A percentile compares a stretch with the other conserved stretches of the same genome.
Evolutionary conservation across 2,888 invertebrate species (phyloP).

Genomic region (Palloptera scutellata): DNA sequence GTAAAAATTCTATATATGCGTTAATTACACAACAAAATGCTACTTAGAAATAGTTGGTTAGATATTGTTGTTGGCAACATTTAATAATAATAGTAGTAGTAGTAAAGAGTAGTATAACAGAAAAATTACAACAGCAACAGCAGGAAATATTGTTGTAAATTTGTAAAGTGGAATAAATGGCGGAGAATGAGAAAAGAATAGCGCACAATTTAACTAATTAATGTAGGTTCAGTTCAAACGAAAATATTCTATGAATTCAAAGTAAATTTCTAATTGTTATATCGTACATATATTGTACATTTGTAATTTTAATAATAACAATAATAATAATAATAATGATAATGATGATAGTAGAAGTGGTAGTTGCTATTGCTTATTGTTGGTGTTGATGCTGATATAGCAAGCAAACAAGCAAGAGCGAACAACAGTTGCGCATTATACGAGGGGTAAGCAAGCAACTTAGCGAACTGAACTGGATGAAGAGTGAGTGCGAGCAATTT

Average conservation of each 20-base stretch:
- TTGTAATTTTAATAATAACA: no score
- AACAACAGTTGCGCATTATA: not conserved
- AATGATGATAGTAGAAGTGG: not conserved
- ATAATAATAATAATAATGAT: conserved; percentile 12
- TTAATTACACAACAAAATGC: conserved; percentile 49
- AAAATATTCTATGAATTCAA: not conserved
- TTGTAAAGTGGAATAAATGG: conserved; percentile 1
- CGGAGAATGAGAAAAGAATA: conserved; percentile 1
- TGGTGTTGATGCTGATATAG: not conserved
- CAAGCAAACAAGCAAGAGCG: not conserved
- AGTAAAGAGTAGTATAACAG: conserved; percentile 16
- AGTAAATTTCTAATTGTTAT: not conserved
- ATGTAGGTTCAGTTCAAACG: conserved; percentile 33
- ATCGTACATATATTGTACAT: no score
- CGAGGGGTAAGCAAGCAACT: not conserved
- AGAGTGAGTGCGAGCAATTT: not conserved
- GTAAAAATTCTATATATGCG: conserved; percentile 50
- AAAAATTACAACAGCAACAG: conserved; percentile 11
- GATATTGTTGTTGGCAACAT: conserved; percentile 14
- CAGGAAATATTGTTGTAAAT: not conserved
- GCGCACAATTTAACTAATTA: conserved; percentile 38
- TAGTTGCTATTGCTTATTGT: no score
- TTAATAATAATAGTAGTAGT: not conserved
- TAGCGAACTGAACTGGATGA: no score
- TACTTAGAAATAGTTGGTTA: not conserved